Percentiles rank a stretch among this genome's conserved stretches.
phyloP scores from a whole-genome alignment of 1,140 invertebrate species.

The Potamilus streckersoni region DNA sequence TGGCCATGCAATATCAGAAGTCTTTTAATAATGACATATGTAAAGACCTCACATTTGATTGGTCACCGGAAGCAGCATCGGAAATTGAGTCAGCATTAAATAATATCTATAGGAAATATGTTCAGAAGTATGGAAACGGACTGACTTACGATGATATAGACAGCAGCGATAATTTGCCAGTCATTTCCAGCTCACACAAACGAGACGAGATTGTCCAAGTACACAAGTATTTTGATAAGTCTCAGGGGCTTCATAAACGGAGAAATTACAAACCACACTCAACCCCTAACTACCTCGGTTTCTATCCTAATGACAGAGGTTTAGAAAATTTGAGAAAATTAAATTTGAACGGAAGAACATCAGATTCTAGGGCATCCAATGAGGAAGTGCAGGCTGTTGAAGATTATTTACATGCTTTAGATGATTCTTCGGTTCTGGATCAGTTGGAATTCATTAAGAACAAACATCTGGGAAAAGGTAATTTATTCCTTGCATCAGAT shows the following conservation, averaged over 20 bases:
- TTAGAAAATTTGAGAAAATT: not conserved
- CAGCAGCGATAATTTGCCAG: not conserved
- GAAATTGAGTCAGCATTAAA: slow-evolving; percentile 39
- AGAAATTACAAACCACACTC: slow-evolving; percentile 12
- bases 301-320: slow-evolving; percentile 5
- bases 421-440: no score
- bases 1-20: slow-evolving; percentile 30
- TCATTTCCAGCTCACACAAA: slow-evolving; percentile 39
- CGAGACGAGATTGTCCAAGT: slow-evolving; percentile 54
- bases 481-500: no score
- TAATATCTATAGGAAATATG: slow-evolving; percentile 21
- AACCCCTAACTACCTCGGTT: slow-evolving; percentile 3
- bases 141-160: not conserved
- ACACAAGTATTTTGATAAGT: slow-evolving; percentile 57
- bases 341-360: no score
- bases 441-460: no score
- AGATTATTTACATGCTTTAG: no score
- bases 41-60: slow-evolving; percentile 36
- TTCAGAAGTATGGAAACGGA: not conserved
- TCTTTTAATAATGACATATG: slow-evolving; percentile 34
- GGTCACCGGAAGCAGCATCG: slow-evolving; percentile 9
- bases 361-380: no score
- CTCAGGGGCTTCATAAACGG: slow-evolving; percentile 43
- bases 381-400: no score
- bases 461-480: no score